Evolutionary conservation across 2,797 vertebrate genomes (phyloP), one percentile per base, ranked within the genome.

Genomic region (Poecilia picta): DNA sequence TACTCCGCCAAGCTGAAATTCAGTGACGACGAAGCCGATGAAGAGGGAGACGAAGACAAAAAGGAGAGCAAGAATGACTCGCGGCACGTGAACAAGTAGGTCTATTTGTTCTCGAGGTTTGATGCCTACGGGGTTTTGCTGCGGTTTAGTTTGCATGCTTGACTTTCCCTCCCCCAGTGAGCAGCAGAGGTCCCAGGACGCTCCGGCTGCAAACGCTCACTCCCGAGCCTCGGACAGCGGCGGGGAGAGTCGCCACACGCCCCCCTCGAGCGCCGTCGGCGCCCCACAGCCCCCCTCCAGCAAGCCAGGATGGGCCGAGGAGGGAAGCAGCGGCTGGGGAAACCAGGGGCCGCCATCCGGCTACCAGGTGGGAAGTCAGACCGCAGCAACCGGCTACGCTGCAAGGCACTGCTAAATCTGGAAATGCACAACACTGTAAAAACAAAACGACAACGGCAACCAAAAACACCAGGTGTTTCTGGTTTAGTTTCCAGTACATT

Each of bases 1-100:
- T 99, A 99, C 92, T 97, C 97, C 0, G 98, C 98, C 81, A 98
- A 98, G 89, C 94, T 99, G 84, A 98, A 98, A 89, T 99, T 99
- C 95, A 98, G 98, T 5, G 98, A 99, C 66, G 98, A 99, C 88
- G 98, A 99, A 94, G 97, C 97, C 3, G 97, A 97, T 3, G 96
- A 97, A 77, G 97, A 98, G 25, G 96, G 96, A 3, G 96, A 97
- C 28, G 97, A 98, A 59, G 96, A 96, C 80, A 83, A 89, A 81
- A 80, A 83, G 2, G 95, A 96, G 86, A 87, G 80, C 89, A 94
- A 90, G 73, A 95, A 92, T 75, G 95, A 96, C 85, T 90, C 81
- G 62, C 88, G 90, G 97, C 97, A 92, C 89, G 95, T 83, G 23
- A 43, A 20, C 2, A 33, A 55, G 7, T 73, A 23, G 18, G 79